Evolutionary conservation across 2,888 invertebrate genomes (phyloP).

Genomic region (Sinhomidia bicolor): DNA sequence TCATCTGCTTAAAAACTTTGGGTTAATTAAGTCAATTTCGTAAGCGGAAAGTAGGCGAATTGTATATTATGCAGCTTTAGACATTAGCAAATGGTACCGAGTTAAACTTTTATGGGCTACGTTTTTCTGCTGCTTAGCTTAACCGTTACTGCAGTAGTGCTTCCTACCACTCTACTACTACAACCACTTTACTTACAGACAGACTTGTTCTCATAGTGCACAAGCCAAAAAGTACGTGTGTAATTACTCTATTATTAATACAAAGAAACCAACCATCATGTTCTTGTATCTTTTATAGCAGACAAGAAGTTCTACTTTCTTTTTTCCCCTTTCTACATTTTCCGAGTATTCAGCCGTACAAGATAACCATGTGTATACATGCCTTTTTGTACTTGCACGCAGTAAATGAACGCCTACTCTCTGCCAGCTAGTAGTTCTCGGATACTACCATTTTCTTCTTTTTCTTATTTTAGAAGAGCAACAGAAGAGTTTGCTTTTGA

Average conservation of each 20-base stretch:
- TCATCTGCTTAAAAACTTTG: not conserved
- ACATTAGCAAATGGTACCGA: not conserved
- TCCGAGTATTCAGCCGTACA: not conserved
- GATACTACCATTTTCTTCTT: too few relatives aligned
- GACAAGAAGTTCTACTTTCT: constrained; percentile 17
- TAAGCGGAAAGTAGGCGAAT: constrained; percentile 2
- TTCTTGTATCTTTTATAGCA: not conserved
- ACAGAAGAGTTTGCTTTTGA: constrained; percentile 5
- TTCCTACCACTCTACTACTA: too few relatives aligned
- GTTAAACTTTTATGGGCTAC: not conserved
- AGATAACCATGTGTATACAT: not conserved
- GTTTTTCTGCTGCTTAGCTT: not conserved
- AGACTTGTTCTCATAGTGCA: constrained; percentile 1
- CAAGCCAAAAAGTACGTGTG: constrained; percentile 38
- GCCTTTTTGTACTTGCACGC: not conserved
- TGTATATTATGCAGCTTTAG: not conserved
- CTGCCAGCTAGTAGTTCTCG: too few relatives aligned
- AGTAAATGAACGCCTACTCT: constrained; percentile 32
- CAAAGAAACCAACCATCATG: constrained; percentile 37
- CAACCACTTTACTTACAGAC: not conserved
- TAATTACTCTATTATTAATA: constrained; percentile 68
- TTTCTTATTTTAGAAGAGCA: not conserved
- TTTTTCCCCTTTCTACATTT: not conserved
- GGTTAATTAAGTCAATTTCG: constrained; percentile 41
- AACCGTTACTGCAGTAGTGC: constrained; percentile 19